Percentiles rank a stretch among this genome's conserved stretches.
Conservation (phyloP, 1,140 invertebrate genomes). For the Anoplolepis gracilipes region DNA sequence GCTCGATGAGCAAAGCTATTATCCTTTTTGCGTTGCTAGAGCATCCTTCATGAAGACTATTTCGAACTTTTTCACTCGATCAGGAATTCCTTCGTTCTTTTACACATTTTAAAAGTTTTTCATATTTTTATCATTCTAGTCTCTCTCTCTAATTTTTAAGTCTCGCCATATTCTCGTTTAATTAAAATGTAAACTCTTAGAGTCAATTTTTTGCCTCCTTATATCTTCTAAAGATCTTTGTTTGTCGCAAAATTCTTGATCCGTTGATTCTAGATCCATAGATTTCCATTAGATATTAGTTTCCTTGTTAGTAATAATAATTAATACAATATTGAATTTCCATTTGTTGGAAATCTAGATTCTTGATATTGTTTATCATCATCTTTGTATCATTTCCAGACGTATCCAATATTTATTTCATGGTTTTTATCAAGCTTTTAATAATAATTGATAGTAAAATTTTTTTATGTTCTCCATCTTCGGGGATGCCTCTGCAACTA, state of each 20-base stretch:
- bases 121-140: too few relatives aligned
- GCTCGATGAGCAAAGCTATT: constrained; percentile 30
- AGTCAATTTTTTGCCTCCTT: neutral
- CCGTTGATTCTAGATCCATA: neutral
- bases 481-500: constrained; percentile 64
- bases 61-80: neutral
- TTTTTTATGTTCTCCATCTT: neutral
- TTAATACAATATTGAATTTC: neutral
- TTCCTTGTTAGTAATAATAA: neutral
- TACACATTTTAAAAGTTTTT: neutral
- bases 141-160: too few relatives aligned
- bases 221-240: neutral
- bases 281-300: neutral
- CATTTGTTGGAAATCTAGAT: neutral
- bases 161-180: neutral
- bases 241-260: neutral
- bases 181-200: neutral
- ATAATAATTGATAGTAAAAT: neutral
- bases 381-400: neutral
- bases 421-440: neutral
- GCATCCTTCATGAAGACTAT: neutral
- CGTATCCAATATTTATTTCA: neutral
- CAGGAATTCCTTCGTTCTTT: neutral
- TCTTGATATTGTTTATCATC: neutral
- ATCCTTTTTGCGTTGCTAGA: constrained; percentile 24